A percentile compares a stretch with the other conserved stretches of the same genome.
These are phyloP conservation scores for Eupithecia pulchellata DNA, from an alignment of 2,888 invertebrate genomes.

Conservation along the genomic window DNA sequence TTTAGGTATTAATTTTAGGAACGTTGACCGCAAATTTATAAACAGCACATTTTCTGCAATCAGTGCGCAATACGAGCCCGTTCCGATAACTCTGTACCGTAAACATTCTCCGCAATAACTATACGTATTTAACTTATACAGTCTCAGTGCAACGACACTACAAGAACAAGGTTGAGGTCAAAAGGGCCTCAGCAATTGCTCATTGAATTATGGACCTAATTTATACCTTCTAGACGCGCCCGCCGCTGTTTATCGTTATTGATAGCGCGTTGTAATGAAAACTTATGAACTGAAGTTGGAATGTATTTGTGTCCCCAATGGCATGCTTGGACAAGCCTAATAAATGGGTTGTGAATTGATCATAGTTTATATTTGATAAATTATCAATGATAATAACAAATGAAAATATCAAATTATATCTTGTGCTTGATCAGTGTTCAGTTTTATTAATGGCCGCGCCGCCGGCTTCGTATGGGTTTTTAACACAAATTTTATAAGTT, in stretches of 20 bases:
- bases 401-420: neutral
- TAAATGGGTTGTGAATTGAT: constrained; percentile 3
- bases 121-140: neutral
- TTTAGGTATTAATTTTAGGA: neutral
- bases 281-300: constrained; percentile 29
- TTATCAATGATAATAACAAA: too few species aligned
- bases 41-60: constrained; percentile 14
- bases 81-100: constrained; percentile 13
- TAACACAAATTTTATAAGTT: too few species aligned
- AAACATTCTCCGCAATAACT: neutral
- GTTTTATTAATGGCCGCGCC: neutral
- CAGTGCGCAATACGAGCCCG: constrained; percentile 12
- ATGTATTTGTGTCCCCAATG: neutral
- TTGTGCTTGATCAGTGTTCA: neutral
- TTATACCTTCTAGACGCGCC: constrained; percentile 38
- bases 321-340: neutral
- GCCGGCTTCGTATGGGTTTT: too few species aligned
- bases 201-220: constrained; percentile 51
- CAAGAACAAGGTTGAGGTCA: constrained; percentile 75
- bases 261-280: constrained; percentile 34
- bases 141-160: constrained; percentile 62
- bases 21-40: constrained; percentile 4
- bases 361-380: neutral
- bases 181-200: constrained; percentile 61
- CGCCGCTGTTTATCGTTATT: constrained; percentile 46